Percentiles rank a stretch among this genome's conserved stretches.
phyloP scores from a whole-genome alignment of 2,113 vertebrate genomes.

The Nanorana parkeri region DNA sequence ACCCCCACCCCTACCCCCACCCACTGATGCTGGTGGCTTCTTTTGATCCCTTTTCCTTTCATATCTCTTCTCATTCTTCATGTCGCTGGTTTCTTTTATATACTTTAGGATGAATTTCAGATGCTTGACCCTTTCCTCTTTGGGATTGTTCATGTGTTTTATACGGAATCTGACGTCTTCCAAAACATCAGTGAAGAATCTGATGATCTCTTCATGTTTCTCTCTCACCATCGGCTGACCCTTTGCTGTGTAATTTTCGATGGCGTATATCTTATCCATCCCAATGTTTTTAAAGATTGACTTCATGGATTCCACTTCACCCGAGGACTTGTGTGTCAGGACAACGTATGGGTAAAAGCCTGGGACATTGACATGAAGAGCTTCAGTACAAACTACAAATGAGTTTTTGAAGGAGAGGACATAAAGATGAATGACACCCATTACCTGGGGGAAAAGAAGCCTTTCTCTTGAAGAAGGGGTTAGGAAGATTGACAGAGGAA shows the following conservation, averaged over 20 bases:
- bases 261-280: neutral
- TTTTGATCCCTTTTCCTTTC: no score
- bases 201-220: neutral
- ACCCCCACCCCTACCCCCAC: no score
- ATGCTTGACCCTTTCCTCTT: neutral
- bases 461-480: no score
- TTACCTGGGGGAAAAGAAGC: no score
- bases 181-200: neutral
- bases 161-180: neutral
- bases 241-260: neutral
- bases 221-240: neutral
- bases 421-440: no score
- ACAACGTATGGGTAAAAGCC: neutral
- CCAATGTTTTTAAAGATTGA: neutral
- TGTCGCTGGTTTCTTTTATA: neutral
- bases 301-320: neutral
- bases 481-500: no score
- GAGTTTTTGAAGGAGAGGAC: no score
- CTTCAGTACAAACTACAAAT: no score
- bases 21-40: no score
- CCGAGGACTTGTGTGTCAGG: neutral
- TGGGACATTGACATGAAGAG: neutral
- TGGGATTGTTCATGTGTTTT: neutral
- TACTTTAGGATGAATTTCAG: neutral
- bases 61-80: neutral